These are phyloP conservation scores for Caradrina kadenii DNA, from an alignment of 2,888 invertebrate genomes.

Conservation along the genomic window DNA sequence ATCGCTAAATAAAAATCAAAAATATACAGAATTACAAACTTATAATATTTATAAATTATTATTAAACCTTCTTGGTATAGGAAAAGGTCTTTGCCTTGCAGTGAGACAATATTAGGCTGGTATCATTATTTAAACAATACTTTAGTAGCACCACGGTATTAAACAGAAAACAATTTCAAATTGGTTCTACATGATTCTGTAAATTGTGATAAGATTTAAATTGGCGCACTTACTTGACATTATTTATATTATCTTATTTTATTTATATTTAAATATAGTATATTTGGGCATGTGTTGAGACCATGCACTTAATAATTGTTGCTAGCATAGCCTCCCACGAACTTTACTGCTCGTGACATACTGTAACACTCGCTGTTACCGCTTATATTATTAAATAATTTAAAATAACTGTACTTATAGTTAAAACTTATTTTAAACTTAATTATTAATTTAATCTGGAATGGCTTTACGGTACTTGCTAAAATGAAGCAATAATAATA, in stretches of 20 bases:
- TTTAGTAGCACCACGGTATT: neutral
- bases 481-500: neutral
- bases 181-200: neutral
- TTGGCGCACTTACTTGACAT: neutral
- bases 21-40: neutral
- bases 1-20: slow-evolving; percentile 12
- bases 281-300: neutral
- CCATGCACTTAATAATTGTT: neutral
- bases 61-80: neutral
- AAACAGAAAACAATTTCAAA: slow-evolving; percentile 12
- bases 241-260: neutral
- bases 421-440: slow-evolving; percentile 13
- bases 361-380: neutral
- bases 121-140: neutral
- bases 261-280: neutral
- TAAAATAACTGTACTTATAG: slow-evolving; percentile 29
- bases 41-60: no score
- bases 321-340: no score
- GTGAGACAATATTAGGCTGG: no score
- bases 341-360: no score
- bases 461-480: slow-evolving; percentile 18
- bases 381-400: neutral
- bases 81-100: no score
- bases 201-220: neutral
- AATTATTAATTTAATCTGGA: slow-evolving; percentile 30